A percentile compares a stretch with the other conserved stretches of the same genome.
These are phyloP conservation scores for Penaeus vannamei DNA, from an alignment of 1,140 invertebrate species.

Conservation along the genomic window DNA sequence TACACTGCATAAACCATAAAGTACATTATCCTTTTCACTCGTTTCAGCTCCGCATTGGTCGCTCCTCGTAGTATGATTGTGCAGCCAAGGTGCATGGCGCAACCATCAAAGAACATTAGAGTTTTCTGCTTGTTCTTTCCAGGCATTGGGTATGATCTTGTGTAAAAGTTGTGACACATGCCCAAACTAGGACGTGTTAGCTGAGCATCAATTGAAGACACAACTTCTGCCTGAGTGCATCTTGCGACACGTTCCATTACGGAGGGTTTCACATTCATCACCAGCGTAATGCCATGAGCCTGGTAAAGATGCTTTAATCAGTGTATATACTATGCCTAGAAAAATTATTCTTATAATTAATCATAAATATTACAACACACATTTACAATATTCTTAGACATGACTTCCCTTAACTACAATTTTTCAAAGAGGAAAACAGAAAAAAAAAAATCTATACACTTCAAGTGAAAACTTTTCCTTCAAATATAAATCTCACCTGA, in stretches of 20 bases:
- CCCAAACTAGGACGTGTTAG: slow-evolving; percentile 85
- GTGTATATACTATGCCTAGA: background rate
- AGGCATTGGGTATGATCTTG: slow-evolving; percentile 79
- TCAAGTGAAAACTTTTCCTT: too few relatives aligned
- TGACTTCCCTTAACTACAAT: background rate
- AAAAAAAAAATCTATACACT: background rate
- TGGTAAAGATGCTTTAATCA: slow-evolving; percentile 73
- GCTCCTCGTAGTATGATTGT: slow-evolving; percentile 90
- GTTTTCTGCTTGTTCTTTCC: slow-evolving; percentile 82
- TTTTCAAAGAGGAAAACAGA: background rate
- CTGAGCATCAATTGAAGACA: slow-evolving; percentile 91
- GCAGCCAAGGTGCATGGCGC: slow-evolving; percentile 87
- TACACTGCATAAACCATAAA: slow-evolving; percentile 90
- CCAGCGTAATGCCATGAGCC: slow-evolving; percentile 86
- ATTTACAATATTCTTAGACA: background rate
- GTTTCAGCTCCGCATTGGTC: slow-evolving; percentile 81
- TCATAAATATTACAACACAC: background rate
- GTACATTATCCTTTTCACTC: slow-evolving; percentile 86
- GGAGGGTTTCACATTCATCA: slow-evolving; percentile 88
- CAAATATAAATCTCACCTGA: slow-evolving; percentile 37
- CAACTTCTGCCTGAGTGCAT: slow-evolving; percentile 87
- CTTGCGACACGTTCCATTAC: slow-evolving; percentile 88
- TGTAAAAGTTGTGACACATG: slow-evolving; percentile 88
- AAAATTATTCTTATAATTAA: background rate
- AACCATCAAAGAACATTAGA: slow-evolving; percentile 96